A percentile compares a stretch with the other conserved stretches of the same genome.
Conservation (phyloP, 2,113 vertebrate genomes). For the Sisor rabdophorus region DNA sequence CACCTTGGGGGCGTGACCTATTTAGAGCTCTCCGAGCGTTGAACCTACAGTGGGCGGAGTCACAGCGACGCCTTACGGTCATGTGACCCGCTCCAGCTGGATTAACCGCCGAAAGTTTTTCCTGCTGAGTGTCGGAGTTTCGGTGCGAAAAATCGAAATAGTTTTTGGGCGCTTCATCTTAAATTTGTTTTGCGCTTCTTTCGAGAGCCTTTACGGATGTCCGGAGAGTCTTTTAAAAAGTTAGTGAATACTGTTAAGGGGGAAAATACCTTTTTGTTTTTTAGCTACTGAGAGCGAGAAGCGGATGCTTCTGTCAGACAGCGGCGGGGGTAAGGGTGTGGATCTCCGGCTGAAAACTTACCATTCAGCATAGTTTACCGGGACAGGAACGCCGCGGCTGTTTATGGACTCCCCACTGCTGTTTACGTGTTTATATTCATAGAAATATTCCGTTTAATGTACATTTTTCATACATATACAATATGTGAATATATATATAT, state of each 20-base stretch:
- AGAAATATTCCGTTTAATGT: not conserved
- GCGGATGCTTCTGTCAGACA: constrained; percentile 15
- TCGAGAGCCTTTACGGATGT: not conserved
- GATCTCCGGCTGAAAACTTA: not conserved
- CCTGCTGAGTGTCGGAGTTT: constrained; percentile 9
- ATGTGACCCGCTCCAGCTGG: constrained; percentile 60
- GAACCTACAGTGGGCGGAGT: not conserved
- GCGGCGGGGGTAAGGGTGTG: constrained; percentile 22
- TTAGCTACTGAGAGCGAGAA: not conserved
- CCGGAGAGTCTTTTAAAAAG: not conserved
- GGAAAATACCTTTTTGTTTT: not conserved
- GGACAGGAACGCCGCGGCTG: not conserved
- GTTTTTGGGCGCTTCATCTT: not conserved
- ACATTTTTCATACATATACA: not conserved
- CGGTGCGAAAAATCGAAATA: not conserved
- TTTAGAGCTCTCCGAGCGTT: too few species aligned
- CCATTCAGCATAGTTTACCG: not conserved
- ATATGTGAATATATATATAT: too few species aligned
- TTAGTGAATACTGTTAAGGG: not conserved
- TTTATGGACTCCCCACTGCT: not conserved
- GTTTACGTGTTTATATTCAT: not conserved
- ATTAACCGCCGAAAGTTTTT: constrained; percentile 31
- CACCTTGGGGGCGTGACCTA: too few species aligned
- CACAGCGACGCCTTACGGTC: constrained; percentile 41
- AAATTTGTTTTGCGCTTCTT: not conserved